Base-by-base conservation (phyloP, 2,888 invertebrate species). In the Drepana falcataria region DNA sequence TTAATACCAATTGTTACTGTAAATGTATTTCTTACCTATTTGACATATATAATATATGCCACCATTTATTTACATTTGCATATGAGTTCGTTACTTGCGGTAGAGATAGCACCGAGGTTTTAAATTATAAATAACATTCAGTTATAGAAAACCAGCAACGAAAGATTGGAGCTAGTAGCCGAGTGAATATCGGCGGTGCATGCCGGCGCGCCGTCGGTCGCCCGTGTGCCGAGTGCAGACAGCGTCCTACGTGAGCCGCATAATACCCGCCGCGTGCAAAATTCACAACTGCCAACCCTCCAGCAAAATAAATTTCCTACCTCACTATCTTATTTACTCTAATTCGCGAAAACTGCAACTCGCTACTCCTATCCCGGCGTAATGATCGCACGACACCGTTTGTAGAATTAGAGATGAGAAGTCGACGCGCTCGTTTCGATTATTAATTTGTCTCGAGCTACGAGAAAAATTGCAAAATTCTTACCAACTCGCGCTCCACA, bases 211-310 rank as follows among this genome's bases (percentile, higher is more conserved):
- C 72, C 68, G 69, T 54, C 56, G 68, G 68, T 67, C 71, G 60
- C 69, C 70, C 71, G 73, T 73, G 65, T 69, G 70, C 69, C 73
- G 72, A 74, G 80, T 79, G 86, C 86, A 86, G 86, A 87, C 87
- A 86, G 81, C 76, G 76, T 61, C 63, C 74, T 88, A 90, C 90
- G 90, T 90, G 90, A 87, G 75, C 85, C 77, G 90, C 85, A 91
- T 91, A 91, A 85, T 87, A 85, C 87, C 76, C 72, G 70, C 74
- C 77, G 83, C 75, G 83, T 88, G 79, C 85, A 86, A 89, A 88
- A 90, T 90, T 90, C 87, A 87, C 89, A 85, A 87, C 87, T 86
- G 85, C 69, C 65, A 71, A 75, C 84, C 83, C 85, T 74, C 80
- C 75, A 73, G 80, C 82, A 75, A 84, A 87, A 87, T 89, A 83